phyloP scores from a whole-genome alignment of 2,888 invertebrate genomes.

The Nephrotoma appendiculata region DNA sequence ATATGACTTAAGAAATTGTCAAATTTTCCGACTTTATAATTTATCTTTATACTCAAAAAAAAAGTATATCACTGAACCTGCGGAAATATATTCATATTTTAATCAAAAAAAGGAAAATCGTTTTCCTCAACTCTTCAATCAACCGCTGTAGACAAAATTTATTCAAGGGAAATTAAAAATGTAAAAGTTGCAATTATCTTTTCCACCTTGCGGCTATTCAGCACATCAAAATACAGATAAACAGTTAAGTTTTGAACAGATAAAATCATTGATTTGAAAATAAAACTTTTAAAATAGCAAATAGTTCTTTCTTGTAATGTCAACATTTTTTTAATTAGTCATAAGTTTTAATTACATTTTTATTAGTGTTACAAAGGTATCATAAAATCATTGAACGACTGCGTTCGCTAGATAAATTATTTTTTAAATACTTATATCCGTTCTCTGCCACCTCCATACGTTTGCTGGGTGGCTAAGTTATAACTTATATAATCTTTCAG shows the following conservation, averaged over 20 bases:
- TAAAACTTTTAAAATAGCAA: too few relatives aligned
- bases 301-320: too few relatives aligned
- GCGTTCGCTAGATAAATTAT: too few relatives aligned
- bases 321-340: too few relatives aligned
- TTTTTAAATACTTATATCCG: too few relatives aligned
- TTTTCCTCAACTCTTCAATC: background rate
- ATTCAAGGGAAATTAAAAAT: background rate
- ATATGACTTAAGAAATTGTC: background rate
- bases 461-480: too few relatives aligned
- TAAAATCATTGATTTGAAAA: background rate
- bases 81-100: background rate
- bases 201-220: background rate
- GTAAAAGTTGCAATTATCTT: background rate
- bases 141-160: background rate
- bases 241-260: background rate
- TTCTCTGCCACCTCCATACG: too few relatives aligned
- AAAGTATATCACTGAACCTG: background rate
- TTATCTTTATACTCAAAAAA: background rate
- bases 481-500: too few relatives aligned
- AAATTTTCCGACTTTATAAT: background rate
- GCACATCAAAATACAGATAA: background rate
- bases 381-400: too few relatives aligned
- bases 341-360: too few relatives aligned
- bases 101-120: background rate
- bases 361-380: too few relatives aligned